These are phyloP conservation scores for Rhinoptilus africanus DNA, from an alignment of 2,113 vertebrate genomes.

Conservation along the genomic window DNA sequence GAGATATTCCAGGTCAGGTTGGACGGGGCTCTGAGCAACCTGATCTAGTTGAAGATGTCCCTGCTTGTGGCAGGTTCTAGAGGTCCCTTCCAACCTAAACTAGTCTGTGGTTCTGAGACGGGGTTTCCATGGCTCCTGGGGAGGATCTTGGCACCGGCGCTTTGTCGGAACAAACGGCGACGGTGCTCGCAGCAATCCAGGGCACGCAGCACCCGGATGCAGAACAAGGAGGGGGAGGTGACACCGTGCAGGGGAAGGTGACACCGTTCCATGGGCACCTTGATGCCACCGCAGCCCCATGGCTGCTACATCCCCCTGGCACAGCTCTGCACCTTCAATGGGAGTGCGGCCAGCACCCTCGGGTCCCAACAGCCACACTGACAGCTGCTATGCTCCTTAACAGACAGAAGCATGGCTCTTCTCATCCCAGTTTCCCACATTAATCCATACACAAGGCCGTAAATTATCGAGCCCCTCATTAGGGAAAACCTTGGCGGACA, in stretches of 20 bases:
- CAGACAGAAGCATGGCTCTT: neutral
- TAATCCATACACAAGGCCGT: fast-evolving
- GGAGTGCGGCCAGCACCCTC: neutral
- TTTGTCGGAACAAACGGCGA: neutral
- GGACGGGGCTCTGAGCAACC: neutral
- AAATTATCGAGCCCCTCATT: neutral
- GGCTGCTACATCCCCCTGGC: neutral
- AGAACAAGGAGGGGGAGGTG: neutral
- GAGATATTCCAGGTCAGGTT: neutral
- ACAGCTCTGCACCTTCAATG: neutral
- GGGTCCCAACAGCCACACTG: too few species aligned
- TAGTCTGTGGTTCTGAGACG: neutral
- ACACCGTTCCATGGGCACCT: fast-evolving
- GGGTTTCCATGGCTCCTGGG: neutral
- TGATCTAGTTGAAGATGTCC: neutral
- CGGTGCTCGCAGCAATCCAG: neutral
- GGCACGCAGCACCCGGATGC: neutral
- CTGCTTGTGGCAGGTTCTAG: neutral
- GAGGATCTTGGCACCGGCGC: neutral
- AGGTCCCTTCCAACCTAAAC: neutral
- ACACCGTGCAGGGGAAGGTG: neutral
- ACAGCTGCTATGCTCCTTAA: neutral
- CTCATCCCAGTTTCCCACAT: neutral
- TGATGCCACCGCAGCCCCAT: fast-evolving
- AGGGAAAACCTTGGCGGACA: slow-evolving; percentile 70